Percentiles rank a stretch among this genome's conserved stretches.
These are phyloP conservation scores for Amblyjoppa proteus DNA, from an alignment of 2,888 invertebrate species.

Conservation along the genomic window DNA sequence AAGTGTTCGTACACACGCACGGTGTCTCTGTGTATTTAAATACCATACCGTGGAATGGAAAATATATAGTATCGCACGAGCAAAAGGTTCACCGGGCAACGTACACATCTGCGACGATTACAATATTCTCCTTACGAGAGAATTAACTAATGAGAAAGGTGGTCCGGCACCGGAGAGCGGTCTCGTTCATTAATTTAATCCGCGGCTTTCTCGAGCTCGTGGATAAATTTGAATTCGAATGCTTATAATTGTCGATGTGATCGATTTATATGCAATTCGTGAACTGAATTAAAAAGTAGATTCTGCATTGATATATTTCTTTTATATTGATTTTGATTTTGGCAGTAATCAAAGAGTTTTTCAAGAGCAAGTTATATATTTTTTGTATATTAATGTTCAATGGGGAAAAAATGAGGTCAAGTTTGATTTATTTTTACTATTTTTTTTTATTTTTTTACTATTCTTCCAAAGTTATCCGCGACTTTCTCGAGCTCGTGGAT, in stretches of 20 bases:
- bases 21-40: conserved; percentile 40
- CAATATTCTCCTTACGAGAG: conserved; percentile 61
- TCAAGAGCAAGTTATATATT: too few species aligned
- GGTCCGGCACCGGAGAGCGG: conserved; percentile 5
- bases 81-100: conserved; percentile 37
- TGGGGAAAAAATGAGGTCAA: not conserved
- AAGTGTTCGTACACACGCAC: not conserved
- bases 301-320: too few species aligned
- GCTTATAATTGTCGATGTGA: conserved; percentile 30
- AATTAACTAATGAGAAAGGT: conserved; percentile 66
- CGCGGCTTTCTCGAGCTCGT: conserved; percentile 8
- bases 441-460: too few species aligned
- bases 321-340: too few species aligned
- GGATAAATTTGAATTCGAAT: not conserved
- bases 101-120: conserved; percentile 66
- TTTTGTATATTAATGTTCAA: too few species aligned
- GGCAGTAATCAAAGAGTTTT: too few species aligned
- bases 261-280: conserved; percentile 3
- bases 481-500: too few species aligned
- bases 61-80: conserved; percentile 20
- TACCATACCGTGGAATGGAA: conserved; percentile 28
- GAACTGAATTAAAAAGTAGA: not conserved
- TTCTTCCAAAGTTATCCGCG: too few species aligned
- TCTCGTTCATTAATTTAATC: conserved; percentile 51
- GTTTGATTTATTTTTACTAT: too few species aligned